Evolutionary conservation across 2,113 vertebrate genomes (phyloP).

Genomic region (Lagenorhynchus albirostris): DNA sequence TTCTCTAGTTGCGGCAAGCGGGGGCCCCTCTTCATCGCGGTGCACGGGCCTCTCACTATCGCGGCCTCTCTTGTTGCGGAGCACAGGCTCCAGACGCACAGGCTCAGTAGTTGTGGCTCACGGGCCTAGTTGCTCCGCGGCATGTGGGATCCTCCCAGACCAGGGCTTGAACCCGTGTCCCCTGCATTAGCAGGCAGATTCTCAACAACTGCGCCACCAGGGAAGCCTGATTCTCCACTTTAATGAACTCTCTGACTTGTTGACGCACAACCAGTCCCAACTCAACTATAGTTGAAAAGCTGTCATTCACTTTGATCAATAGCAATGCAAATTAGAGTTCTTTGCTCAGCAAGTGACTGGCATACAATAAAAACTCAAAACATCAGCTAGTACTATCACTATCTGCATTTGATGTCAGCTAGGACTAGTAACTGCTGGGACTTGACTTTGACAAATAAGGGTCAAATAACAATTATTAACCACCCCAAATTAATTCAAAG

Average conservation of each 20-base stretch:
- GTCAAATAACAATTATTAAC: conserved; percentile 6
- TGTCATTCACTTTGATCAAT: background rate
- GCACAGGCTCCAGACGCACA: too few species aligned
- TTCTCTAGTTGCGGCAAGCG: too few species aligned
- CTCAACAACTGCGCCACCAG: too few species aligned
- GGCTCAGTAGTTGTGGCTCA: too few species aligned
- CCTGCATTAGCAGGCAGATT: too few species aligned
- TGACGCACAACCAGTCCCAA: background rate
- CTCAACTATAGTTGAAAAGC: background rate
- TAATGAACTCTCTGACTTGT: background rate
- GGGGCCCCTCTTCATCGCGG: too few species aligned
- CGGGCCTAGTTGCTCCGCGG: too few species aligned
- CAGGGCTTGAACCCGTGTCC: too few species aligned
- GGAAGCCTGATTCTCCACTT: background rate
- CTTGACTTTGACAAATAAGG: background rate
- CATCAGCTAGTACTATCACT: background rate
- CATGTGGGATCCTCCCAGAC: too few species aligned
- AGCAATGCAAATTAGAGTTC: background rate
- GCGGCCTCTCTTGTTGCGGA: too few species aligned
- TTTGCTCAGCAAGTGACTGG: background rate
- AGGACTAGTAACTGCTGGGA: background rate
- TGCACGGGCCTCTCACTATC: too few species aligned
- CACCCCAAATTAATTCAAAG: background rate
- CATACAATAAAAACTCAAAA: background rate
- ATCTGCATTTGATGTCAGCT: background rate